Percentiles rank a stretch among this genome's conserved stretches.
Evolutionary conservation across 2,113 vertebrate genomes (phyloP).

Genomic region (Tyrannus savana): DNA sequence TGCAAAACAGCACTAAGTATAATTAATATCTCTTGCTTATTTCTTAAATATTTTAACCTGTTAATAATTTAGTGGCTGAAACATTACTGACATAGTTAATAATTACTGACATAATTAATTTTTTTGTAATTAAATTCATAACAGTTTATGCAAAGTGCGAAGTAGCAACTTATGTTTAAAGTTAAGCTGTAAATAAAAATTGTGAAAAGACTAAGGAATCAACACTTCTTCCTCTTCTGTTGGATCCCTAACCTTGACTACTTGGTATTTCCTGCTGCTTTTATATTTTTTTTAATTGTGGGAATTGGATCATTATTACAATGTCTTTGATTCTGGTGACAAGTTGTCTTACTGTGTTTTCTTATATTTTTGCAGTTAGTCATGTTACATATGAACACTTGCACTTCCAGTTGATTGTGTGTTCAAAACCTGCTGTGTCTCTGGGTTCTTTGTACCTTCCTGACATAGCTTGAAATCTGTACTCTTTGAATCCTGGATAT

Average conservation of each 20-base stretch:
- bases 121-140: neutral
- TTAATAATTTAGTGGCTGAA: neutral
- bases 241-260: neutral
- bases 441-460: neutral
- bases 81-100: neutral
- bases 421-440: neutral
- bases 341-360: neutral
- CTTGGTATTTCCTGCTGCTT: neutral
- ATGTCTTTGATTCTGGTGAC: neutral
- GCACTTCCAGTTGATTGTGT: neutral
- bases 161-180: neutral
- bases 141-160: neutral
- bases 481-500: neutral
- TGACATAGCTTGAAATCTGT: neutral
- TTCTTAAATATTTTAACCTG: neutral
- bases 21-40: neutral
- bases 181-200: neutral
- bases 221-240: neutral
- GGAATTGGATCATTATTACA: neutral
- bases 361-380: neutral
- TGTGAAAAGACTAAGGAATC: neutral
- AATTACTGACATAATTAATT: too few species aligned
- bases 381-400: neutral
- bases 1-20: neutral
- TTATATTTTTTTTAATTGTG: neutral